Evolutionary conservation across 2,113 vertebrate genomes (phyloP).

Genomic region (Stictonetta naevosa): DNA sequence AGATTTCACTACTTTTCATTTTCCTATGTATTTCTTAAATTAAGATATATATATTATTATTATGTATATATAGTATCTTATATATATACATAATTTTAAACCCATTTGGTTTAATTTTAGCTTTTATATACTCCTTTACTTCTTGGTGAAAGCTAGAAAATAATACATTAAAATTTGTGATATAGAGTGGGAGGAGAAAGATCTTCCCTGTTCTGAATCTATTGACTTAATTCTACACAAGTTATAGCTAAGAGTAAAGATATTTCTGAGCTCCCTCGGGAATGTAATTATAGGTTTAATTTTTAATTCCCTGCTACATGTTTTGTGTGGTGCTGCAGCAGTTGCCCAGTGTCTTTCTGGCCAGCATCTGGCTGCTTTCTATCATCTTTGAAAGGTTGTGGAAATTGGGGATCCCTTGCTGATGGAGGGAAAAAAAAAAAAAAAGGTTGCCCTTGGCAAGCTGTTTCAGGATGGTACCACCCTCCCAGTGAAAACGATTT

Average conservation of each 20-base stretch:
- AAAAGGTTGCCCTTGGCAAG: not conserved
- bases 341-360: not conserved
- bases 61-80: too few species aligned
- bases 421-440: not conserved
- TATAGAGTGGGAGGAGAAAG: not conserved
- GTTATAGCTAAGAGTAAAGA: not conserved
- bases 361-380: not conserved
- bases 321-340: not conserved
- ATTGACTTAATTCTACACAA: conserved; percentile 9
- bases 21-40: not conserved
- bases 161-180: not conserved
- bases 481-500: not conserved
- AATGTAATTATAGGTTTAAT: conserved; percentile 39
- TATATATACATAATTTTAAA: not conserved
- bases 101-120: not conserved
- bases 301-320: conserved; percentile 2
- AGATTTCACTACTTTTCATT: not conserved
- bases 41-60: too few species aligned
- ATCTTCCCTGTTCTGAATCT: not conserved
- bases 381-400: not conserved
- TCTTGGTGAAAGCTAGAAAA: not conserved
- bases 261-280: conserved; percentile 12
- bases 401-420: rapidly evolving
- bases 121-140: not conserved
- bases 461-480: not conserved